These are phyloP conservation scores for Eutrigla gurnardus DNA, from an alignment of 2,797 vertebrate species.

Conservation along the genomic window DNA sequence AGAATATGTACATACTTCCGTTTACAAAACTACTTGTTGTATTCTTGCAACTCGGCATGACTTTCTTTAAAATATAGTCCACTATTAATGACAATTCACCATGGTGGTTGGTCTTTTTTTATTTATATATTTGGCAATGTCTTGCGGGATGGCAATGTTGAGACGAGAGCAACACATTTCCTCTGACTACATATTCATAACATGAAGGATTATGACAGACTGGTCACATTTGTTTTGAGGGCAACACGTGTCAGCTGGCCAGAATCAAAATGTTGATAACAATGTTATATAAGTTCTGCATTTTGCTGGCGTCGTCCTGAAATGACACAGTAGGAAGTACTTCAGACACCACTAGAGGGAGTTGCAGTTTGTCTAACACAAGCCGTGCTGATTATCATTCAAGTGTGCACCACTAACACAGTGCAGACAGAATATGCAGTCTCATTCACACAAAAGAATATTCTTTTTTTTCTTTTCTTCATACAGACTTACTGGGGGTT, in stretches of 20 bases:
- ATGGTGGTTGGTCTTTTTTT: constrained; percentile 29
- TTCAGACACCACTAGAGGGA: constrained; percentile 62
- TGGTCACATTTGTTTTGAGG: not conserved
- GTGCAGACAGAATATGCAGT: not conserved
- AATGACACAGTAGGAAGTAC: not conserved
- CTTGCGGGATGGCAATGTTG: not conserved
- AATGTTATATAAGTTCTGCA: not conserved
- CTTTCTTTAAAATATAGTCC: constrained; percentile 27
- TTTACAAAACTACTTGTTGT: constrained; percentile 10
- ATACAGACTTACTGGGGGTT: not conserved
- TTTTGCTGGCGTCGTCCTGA: not conserved
- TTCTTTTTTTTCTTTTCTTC: accelerated
- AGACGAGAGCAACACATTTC: not conserved
- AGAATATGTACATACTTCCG: not conserved
- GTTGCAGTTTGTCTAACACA: constrained; percentile 16
- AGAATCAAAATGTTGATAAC: not conserved
- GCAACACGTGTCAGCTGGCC: not conserved
- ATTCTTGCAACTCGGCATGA: constrained; percentile 14
- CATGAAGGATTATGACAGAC: not conserved
- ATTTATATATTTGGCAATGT: not conserved
- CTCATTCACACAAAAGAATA: not conserved
- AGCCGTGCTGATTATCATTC: not conserved
- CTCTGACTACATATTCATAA: not conserved
- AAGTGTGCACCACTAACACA: not conserved
- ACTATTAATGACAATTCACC: not conserved